Evolutionary conservation across 2,113 vertebrate genomes (phyloP).

Genomic region (Anolis sagrei): DNA sequence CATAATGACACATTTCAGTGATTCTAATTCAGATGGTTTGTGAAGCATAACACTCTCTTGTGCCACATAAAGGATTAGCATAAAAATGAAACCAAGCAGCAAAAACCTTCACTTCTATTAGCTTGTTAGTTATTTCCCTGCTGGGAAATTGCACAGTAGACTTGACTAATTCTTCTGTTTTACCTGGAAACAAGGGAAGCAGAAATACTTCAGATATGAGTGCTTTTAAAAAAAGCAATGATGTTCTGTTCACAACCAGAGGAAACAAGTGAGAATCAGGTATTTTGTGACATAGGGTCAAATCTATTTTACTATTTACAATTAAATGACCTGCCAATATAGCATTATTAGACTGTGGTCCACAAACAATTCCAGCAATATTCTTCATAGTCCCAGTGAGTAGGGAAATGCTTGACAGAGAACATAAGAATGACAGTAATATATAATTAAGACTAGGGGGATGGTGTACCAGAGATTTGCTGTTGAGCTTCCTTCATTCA

Average conservation of each 20-base stretch:
- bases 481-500: too few relatives aligned
- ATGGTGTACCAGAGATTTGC: too few relatives aligned
- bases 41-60: constrained; percentile 4
- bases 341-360: too few relatives aligned
- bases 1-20: constrained; percentile 34
- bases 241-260: not conserved
- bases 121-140: constrained; percentile 8
- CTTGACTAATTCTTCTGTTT: constrained; percentile 42
- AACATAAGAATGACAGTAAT: too few relatives aligned
- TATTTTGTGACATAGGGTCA: too few relatives aligned
- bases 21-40: constrained; percentile 22
- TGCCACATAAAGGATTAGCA: constrained; percentile 28
- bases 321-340: too few relatives aligned
- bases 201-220: not conserved
- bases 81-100: constrained; percentile 23
- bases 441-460: too few relatives aligned
- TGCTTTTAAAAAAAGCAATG: not conserved
- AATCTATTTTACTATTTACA: too few relatives aligned
- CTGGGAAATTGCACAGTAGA: not conserved
- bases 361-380: too few relatives aligned
- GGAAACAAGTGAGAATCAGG: not conserved
- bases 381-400: too few relatives aligned
- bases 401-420: too few relatives aligned
- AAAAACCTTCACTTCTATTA: not conserved
- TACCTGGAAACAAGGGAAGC: not conserved